phyloP scores from a whole-genome alignment of 1,140 invertebrate genomes.

The Hypothenemus hampei region DNA sequence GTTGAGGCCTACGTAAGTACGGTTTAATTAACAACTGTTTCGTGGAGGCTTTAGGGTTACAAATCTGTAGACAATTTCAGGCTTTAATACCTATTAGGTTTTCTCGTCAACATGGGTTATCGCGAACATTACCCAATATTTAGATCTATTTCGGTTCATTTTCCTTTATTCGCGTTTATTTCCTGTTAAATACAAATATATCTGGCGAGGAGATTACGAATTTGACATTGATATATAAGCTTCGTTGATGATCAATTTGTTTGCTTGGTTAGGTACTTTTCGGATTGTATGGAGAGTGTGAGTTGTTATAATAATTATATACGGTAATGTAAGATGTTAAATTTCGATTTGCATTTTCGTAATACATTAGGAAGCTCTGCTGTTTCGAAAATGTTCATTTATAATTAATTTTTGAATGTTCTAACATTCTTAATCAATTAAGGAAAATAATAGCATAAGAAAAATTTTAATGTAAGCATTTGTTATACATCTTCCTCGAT shows the following conservation, averaged over 20 bases:
- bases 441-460: no score
- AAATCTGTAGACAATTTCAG: background rate
- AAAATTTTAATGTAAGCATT: background rate
- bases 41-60: background rate
- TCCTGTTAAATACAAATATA: slow-evolving; percentile 14
- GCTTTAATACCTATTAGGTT: background rate
- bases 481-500: background rate
- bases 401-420: no score
- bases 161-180: slow-evolving; percentile 13
- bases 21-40: background rate
- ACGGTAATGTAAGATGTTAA: no score
- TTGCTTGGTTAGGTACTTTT: slow-evolving; percentile 1
- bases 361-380: no score
- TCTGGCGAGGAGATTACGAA: slow-evolving; percentile 9
- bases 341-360: no score
- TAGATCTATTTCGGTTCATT: slow-evolving; percentile 8
- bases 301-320: no score
- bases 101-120: background rate
- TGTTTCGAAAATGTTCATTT: no score
- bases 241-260: slow-evolving; percentile 9
- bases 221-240: slow-evolving; percentile 11
- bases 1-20: background rate
- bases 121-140: background rate
- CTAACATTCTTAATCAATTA: no score
- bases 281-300: no score